Base-by-base conservation (phyloP, 2,888 invertebrate species). In the Catocala sponsa region DNA sequence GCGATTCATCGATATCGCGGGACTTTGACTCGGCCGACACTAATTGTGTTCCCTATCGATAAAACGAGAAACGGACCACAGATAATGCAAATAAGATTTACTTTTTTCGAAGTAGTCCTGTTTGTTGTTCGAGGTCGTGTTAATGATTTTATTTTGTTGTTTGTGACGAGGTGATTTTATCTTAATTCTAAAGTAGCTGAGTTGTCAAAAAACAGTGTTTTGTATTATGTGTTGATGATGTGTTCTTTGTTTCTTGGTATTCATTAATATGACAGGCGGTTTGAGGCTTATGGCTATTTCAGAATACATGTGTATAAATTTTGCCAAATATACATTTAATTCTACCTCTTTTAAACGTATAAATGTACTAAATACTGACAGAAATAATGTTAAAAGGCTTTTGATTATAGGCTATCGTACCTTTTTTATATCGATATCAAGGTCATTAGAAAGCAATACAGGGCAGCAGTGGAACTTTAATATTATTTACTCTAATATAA, bases 1-100 rank as follows among this genome's bases (percentile, higher is more conserved):
- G 83, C 82, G 77, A 89, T 89, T 88, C 63, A 91, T 91, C 90
- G 91, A 89, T 87, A 89, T 83, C 76, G 75, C 81, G 83, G 79
- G 68, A 73, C 84, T 87, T 85, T 86, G 88, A 88, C 89, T 86
- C 80, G 75, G 68, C 78, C 86, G 91, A 91, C 92, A 89, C 92
- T 93, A 93, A 93, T 93, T 93, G 91, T 91, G 89, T 85, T 77
- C 82, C 77, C 79, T 88, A 91, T 88, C 91, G 86, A 71, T 63
- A 76, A 79, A 79, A 81, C 76, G 80, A 82, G 87, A 85, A 85
- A 85, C 78, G 80, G 80, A 73, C 84, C 78, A 74, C 68, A 78
- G 74, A 71, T 80, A 74, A 89, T 88, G 87, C 84, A 86, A 89
- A 89, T 88, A 80, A 80, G 77, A 69, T 68, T 55, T 70, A 60